A percentile compares a stretch with the other conserved stretches of the same genome.
Conservation (phyloP, 2,888 invertebrate species). For the Calliopum simillimum region DNA sequence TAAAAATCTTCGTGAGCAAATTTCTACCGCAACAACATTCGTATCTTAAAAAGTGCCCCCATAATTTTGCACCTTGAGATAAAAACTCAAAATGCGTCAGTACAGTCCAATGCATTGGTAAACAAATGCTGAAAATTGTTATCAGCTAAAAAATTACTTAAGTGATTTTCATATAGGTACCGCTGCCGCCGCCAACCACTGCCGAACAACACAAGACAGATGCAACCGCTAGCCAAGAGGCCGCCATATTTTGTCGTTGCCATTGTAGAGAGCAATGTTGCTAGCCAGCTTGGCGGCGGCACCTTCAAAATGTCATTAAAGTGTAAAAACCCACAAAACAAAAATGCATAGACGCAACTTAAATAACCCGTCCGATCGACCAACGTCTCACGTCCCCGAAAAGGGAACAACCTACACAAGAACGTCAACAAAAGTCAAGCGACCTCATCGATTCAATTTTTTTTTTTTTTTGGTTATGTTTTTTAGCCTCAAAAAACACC, state of each 20-base stretch:
- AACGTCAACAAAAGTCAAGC: slow-evolving; percentile 25
- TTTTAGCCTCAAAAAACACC: too few species aligned
- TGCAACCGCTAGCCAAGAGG: slow-evolving; percentile 17
- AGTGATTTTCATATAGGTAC: neutral
- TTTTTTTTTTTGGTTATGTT: neutral
- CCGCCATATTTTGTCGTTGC: slow-evolving; percentile 21
- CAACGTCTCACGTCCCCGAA: neutral
- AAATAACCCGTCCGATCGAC: neutral
- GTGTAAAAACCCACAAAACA: slow-evolving; percentile 5
- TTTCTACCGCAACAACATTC: too few species aligned
- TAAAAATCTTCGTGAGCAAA: too few species aligned
- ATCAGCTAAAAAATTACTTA: neutral
- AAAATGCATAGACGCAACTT: slow-evolving; percentile 17
- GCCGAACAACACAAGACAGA: neutral
- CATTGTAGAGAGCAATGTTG: neutral
- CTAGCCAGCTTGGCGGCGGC: slow-evolving; percentile 39
- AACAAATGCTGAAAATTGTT: too few species aligned
- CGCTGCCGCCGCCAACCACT: too few species aligned
- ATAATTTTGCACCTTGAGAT: too few species aligned
- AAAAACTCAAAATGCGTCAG: too few species aligned
- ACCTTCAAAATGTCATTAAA: slow-evolving; percentile 22
- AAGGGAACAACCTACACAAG: slow-evolving; percentile 30
- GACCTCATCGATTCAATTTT: slow-evolving; percentile 27
- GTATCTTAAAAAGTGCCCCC: too few species aligned
- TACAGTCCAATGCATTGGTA: too few species aligned